phyloP scores from a whole-genome alignment of 92 coral and sea anemone species.

The Diadumene lineata region DNA sequence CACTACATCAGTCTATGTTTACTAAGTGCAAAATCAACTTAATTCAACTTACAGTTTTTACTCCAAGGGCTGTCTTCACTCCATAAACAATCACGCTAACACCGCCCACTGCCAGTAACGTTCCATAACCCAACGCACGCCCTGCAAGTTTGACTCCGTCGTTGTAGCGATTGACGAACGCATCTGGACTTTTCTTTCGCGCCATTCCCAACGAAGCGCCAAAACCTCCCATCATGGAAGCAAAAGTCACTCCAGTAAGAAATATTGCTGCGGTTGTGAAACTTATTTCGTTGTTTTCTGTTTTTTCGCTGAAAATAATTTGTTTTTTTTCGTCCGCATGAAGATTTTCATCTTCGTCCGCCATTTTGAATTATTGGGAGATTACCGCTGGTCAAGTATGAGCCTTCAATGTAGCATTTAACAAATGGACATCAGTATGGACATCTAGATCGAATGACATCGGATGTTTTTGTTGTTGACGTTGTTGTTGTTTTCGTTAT shows the following conservation, averaged over 20 bases:
- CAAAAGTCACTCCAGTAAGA: constrained; percentile 83
- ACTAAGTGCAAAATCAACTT: background rate
- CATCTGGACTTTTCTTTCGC: constrained; percentile 70
- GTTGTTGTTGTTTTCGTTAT: too few relatives aligned
- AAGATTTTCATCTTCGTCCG: constrained; percentile 31
- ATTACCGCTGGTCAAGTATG: constrained; percentile 17
- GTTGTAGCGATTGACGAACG: constrained; percentile 69
- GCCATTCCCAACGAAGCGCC: constrained; percentile 84
- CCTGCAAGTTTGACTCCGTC: constrained; percentile 85
- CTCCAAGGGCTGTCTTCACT: constrained; percentile 81
- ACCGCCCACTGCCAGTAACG: constrained; percentile 80
- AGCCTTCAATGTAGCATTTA: background rate
- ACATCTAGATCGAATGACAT: too few relatives aligned
- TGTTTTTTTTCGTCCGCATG: constrained; percentile 2
- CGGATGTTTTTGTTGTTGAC: too few relatives aligned
- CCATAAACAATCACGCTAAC: constrained; percentile 74
- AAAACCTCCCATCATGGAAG: constrained; percentile 89
- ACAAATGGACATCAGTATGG: too few relatives aligned
- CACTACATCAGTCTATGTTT: too few relatives aligned
- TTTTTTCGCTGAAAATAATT: constrained; percentile 11
- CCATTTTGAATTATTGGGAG: constrained; percentile 45
- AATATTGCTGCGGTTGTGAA: constrained; percentile 61
- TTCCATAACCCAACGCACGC: constrained; percentile 90
- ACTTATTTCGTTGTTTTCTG: constrained; percentile 20
- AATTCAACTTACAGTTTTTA: constrained; percentile 60